These are phyloP conservation scores for Carapus acus DNA, from an alignment of 2,797 vertebrate species.

Conservation along the genomic window DNA sequence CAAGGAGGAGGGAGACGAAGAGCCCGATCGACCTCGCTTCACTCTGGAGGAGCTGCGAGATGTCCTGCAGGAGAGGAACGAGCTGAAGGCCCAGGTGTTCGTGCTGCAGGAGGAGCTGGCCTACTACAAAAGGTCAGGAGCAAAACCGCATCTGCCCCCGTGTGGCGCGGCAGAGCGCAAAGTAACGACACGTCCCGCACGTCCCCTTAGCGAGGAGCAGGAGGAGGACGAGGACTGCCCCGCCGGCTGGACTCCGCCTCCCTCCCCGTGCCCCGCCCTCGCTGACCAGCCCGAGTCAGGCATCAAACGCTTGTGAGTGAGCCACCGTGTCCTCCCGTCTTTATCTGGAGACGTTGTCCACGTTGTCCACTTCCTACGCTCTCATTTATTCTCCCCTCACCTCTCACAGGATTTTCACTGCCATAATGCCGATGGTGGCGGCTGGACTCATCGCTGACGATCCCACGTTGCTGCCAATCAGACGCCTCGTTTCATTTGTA, in stretches of 20 bases:
- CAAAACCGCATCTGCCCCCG: no score
- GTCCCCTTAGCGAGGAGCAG: slow-evolving; percentile 76
- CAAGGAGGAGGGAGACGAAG: slow-evolving; percentile 56
- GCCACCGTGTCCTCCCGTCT: no score
- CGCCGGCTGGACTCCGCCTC: slow-evolving; percentile 49
- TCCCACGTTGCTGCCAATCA: slow-evolving; percentile 86
- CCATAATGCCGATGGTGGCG: slow-evolving; percentile 95
- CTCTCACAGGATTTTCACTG: slow-evolving; percentile 97
- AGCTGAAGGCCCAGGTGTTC: slow-evolving; percentile 89
- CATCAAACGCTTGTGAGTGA: slow-evolving; percentile 89
- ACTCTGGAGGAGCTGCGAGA: slow-evolving; percentile 89
- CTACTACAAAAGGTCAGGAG: slow-evolving; percentile 89
- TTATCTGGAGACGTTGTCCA: no score
- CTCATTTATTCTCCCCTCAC: no score
- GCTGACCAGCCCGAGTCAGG: slow-evolving; percentile 82
- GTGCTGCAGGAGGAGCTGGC: slow-evolving; percentile 87
- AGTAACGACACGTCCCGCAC: not conserved
- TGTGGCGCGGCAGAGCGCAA: not conserved
- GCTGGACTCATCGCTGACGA: slow-evolving; percentile 89
- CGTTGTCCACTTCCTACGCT: no score
- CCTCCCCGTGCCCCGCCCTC: slow-evolving; percentile 56
- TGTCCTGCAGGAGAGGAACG: slow-evolving; percentile 87
- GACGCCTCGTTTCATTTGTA: slow-evolving; percentile 85
- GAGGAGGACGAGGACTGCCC: slow-evolving; percentile 77
- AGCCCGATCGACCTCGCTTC: slow-evolving; percentile 78